Evolutionary conservation across 2,888 invertebrate species (phyloP), one percentile per base, ranked within the genome.

Genomic region (Himalopsyche kuldschensis): DNA sequence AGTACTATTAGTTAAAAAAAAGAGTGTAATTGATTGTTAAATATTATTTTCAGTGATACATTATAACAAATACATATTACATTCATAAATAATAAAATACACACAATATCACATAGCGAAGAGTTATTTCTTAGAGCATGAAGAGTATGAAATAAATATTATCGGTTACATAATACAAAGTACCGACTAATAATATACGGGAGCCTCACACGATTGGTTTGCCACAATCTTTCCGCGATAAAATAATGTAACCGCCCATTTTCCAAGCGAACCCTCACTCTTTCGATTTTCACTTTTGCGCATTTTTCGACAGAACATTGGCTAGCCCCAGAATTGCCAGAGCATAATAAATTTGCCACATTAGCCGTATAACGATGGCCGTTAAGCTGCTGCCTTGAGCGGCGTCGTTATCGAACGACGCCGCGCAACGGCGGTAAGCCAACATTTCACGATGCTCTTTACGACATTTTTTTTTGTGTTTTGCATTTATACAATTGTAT

Each of bases 291-390:
- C 32, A 30, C 75, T 31, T 75, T 75, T 17, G 31, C 75, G 35
- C n/a, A 32, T 35, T 41, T 35, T 77, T 77, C 48, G 27, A 24
- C 55, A 55, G 20, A 55, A 55, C 55, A 55, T 55, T 55, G 55
- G 55, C 55, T 55, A 77, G 79, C 81, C 81, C 79, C 82, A 78
- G 82, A 84, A 86, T 85, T 80, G 84, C 78, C 79, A 80, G 78
- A 82, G 82, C 82, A 82, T 86, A 84, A 86, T 86, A 86, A 86
- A 86, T 86, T 86, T 86, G 86, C 82, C 86, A 84, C 86, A 86
- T 86, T 84, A 84, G 83, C 86, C 82, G 76, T 83, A 83, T 86
- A 86, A 86, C 86, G 84, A 79, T 80, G 82, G 82, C 84, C 84
- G 86, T 84, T 86, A 84, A 80, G 82, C 82, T 84, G 84, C 84